Evolutionary conservation across 2,888 invertebrate genomes (phyloP), one percentile per base, ranked within the genome.

Genomic region (Pristionchus maxplancki): DNA sequence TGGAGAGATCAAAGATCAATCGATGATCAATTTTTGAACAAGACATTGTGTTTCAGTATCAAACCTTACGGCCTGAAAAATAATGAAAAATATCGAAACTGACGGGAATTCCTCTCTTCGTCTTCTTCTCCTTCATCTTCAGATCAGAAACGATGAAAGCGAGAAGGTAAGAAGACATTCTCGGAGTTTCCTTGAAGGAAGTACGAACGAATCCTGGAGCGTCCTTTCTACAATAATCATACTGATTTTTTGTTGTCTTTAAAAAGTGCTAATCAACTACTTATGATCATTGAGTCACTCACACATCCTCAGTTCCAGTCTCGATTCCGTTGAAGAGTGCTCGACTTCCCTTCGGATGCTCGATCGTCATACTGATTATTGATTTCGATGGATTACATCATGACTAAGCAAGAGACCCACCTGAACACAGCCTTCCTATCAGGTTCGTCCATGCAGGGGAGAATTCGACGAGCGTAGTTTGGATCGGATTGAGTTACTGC

Each of bases 81-180:
- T n/a, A n/a, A n/a, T n/a, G n/a, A n/a, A n/a, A n/a, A n/a, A n/a
- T n/a, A n/a, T n/a, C n/a, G n/a, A n/a, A n/a, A 85, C 97, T 96
- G 78, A 97, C 97, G 81, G 96, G 96, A 90, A 96, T 96, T 91
- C 96, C 96, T 94, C 96, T 95, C 93, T 96, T 95, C 1, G 96
- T 97, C 92, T 95, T 95, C 86, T 96, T 96, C 92, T 95, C 96
- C 91, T 95, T 96, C 94, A 96, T 96, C 94, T 90, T 96, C 95
- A 96, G 97, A 90, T 97, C 97, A 94, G 97, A 97, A 2, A 98
- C 97, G 0, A 97, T 96, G 91, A 97, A 96, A 0, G 97, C 97
- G 92, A 97, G 97, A 17, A 97, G 95, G 95, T 97, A 97, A 0
- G 97, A 97, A 89, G 97, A 96, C 97, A 97, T 97, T 95, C 93